Evolutionary conservation across 1,140 invertebrate species (phyloP), one percentile per base, ranked within the genome.

Genomic region (Chironomus striatipennis): DNA sequence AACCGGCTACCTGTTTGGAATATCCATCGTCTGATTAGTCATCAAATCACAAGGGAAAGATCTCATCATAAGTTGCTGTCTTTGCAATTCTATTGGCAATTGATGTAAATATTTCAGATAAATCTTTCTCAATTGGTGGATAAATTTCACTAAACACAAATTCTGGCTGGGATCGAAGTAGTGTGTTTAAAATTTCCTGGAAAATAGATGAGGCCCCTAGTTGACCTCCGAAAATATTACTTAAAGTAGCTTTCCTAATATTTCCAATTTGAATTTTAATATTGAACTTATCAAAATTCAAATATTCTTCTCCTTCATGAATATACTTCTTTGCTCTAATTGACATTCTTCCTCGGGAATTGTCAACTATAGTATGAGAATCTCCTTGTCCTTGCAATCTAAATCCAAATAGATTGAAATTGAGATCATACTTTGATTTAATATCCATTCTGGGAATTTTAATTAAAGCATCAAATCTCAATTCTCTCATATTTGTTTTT

Each of bases 21-120:
- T 57, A 12, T 12, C 12, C 8, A 57, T 57, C 15, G 47, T 57
- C n/a, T 57, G n/a, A 57, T 57, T 57, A n/a, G 47, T n/a, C 12
- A n/a, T 57, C n/a, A 34, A 34, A 57, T 57, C 47, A 57, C 10
- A 57, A 12, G 12, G 47, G 47, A n/a, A 57, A 57, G n/a, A 57
- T 15, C n/a, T 57, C 47, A 12, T 57, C 47, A 57, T n/a, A 57
- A 12, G 47, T 57, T 57, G 47, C 47, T 57, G n/a, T n/a, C 5
- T 57, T 57, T 1, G 12, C n/a, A 15, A 57, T n/a, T 57, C n/a
- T 57, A 15, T 57, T 57, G 12, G 47, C 47, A 15, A 57, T 57
- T 57, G 47, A n/a, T 57, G 47, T 57, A 57, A 57, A 57, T 57
- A n/a, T 57, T n/a, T 57, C 47, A 57, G 47, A 12, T 57, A 57